phyloP scores from a whole-genome alignment of 2,797 vertebrate genomes.

The Crax fasciolata region DNA sequence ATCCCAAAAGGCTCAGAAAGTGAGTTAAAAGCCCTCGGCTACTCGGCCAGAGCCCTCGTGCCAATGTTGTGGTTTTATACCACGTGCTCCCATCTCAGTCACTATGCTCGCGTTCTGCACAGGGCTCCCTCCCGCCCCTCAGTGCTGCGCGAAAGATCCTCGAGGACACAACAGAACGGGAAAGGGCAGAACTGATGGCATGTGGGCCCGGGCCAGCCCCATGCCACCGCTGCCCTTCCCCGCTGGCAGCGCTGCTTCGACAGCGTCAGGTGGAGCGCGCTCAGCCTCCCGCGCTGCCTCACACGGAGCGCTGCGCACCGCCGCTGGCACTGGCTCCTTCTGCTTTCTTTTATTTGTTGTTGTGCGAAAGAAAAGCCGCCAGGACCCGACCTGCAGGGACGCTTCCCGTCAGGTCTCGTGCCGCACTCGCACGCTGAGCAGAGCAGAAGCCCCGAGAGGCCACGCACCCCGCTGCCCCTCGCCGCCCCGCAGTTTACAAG shows the following conservation, averaged over 20 bases:
- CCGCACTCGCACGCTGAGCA: neutral
- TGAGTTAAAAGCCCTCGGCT: neutral
- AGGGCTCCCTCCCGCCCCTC: neutral
- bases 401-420: neutral
- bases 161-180: neutral
- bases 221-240: neutral
- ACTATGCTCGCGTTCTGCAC: neutral
- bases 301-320: neutral
- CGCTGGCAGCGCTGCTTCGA: neutral
- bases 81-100: neutral
- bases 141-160: neutral
- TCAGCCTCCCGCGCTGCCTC: neutral
- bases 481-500: neutral
- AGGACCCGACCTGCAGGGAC: neutral
- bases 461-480: neutral
- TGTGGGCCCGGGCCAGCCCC: neutral
- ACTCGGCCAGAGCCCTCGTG: neutral
- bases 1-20: neutral
- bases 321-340: neutral
- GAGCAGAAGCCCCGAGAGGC: neutral
- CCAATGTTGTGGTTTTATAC: neutral
- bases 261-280: neutral
- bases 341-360: neutral
- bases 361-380: neutral
- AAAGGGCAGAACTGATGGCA: neutral